Evolutionary conservation across 2,113 vertebrate species (phyloP).

Genomic region (Amphiprion ocellaris): DNA sequence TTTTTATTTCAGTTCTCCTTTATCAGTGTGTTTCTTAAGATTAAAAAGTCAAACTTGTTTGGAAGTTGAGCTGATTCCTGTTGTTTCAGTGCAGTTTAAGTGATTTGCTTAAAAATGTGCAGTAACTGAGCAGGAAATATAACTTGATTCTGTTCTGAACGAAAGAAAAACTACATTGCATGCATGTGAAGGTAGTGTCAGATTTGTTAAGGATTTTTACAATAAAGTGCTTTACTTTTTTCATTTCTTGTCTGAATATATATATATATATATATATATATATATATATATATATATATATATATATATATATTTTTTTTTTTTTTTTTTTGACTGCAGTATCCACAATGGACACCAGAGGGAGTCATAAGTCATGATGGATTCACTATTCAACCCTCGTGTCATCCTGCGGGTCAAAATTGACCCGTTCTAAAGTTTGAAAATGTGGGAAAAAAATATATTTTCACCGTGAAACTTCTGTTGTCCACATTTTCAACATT

Average conservation of each 20-base stretch:
- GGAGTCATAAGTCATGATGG: conserved; percentile 35
- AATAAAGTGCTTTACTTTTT: background rate
- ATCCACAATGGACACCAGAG: conserved; percentile 44
- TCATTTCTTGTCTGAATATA: background rate
- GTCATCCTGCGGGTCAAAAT: too few relatives aligned
- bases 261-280: too few relatives aligned
- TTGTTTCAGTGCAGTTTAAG: conserved; percentile 22
- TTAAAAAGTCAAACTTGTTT: background rate
- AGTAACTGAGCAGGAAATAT: conserved; percentile 9
- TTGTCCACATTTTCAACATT: too few relatives aligned
- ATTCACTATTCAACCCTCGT: background rate
- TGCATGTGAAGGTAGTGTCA: background rate
- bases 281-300: too few relatives aligned
- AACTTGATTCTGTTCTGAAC: background rate
- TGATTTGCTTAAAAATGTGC: background rate
- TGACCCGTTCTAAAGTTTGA: too few relatives aligned
- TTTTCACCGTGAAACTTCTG: too few relatives aligned
- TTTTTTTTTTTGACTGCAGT: conserved; percentile 25
- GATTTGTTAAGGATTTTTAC: background rate
- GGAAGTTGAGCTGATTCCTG: conserved; percentile 4
- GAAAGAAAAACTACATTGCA: background rate
- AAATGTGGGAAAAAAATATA: too few relatives aligned
- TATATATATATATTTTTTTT: too few relatives aligned
- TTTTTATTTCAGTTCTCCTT: too few relatives aligned
- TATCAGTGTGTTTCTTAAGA: background rate